phyloP scores from a whole-genome alignment of 2,888 invertebrate species.

The Pinctada fucata region DNA sequence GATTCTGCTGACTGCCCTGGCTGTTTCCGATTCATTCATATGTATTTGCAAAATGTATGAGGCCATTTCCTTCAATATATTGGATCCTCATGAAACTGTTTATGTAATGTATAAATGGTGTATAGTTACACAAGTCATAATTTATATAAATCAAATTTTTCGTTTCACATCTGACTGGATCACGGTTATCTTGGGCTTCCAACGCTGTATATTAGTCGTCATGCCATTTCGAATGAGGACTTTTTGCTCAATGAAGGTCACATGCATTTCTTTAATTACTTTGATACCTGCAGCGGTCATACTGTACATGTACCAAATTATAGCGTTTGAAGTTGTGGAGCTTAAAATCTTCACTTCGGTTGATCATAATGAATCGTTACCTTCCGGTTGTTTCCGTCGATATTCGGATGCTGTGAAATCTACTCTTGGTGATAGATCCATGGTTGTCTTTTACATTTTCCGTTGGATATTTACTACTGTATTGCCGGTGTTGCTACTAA shows the following conservation, averaged over 20 bases:
- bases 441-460: slow-evolving; percentile 4
- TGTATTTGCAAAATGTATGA: slow-evolving; percentile 35
- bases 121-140: slow-evolving; percentile 14
- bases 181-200: slow-evolving; percentile 47
- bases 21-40: slow-evolving; percentile 45
- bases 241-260: neutral
- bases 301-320: neutral
- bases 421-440: slow-evolving; percentile 3
- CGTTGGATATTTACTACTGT: neutral
- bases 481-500: neutral
- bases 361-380: neutral
- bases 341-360: neutral
- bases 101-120: slow-evolving; percentile 27
- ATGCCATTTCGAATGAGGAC: slow-evolving; percentile 26
- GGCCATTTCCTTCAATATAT: slow-evolving; percentile 37
- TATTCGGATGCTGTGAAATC: neutral
- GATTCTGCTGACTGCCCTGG: slow-evolving; percentile 41
- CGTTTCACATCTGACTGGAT: slow-evolving; percentile 51
- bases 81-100: slow-evolving; percentile 13
- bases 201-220: slow-evolving; percentile 35
- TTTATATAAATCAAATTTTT: slow-evolving; percentile 32
- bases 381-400: neutral
- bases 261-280: slow-evolving; percentile 10
- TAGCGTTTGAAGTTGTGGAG: slow-evolving; percentile 5
- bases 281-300: neutral